Evolutionary conservation across 2,888 invertebrate species (phyloP).

Genomic region (Kryphioiulus occultus): DNA sequence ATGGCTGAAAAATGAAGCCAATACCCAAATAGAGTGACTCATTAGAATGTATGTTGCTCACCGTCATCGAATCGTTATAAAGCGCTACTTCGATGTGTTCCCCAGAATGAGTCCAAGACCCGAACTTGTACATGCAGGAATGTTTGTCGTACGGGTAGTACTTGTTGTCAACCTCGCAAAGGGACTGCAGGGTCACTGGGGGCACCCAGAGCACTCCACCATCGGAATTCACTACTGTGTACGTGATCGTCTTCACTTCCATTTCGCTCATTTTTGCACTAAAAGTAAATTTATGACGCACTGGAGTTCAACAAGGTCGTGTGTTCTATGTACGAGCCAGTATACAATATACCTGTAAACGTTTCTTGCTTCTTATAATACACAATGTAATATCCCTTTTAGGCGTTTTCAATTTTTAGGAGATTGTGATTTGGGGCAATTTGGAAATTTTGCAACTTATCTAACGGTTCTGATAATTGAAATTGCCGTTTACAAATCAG

Average conservation of each 20-base stretch:
- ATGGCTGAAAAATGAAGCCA: no score
- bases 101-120: constrained; percentile 75
- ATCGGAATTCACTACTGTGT: constrained; percentile 61
- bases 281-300: background rate
- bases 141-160: constrained; percentile 81
- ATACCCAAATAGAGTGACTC: no score
- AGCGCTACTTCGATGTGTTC: constrained; percentile 66
- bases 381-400: no score
- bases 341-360: no score
- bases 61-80: background rate
- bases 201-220: constrained; percentile 73
- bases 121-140: constrained; percentile 72
- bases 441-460: no score
- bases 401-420: no score
- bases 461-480: no score
- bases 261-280: constrained; percentile 22
- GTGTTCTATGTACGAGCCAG: no score
- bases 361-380: no score
- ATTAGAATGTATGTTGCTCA: background rate
- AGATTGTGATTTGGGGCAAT: no score
- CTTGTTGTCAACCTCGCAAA: constrained; percentile 72
- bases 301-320: no score
- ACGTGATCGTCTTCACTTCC: background rate
- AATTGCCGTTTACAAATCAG: no score
- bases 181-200: constrained; percentile 72